Base-by-base conservation (phyloP, 37 sponge, comb jelly and placozoan species). In the Beroe forskalii region DNA sequence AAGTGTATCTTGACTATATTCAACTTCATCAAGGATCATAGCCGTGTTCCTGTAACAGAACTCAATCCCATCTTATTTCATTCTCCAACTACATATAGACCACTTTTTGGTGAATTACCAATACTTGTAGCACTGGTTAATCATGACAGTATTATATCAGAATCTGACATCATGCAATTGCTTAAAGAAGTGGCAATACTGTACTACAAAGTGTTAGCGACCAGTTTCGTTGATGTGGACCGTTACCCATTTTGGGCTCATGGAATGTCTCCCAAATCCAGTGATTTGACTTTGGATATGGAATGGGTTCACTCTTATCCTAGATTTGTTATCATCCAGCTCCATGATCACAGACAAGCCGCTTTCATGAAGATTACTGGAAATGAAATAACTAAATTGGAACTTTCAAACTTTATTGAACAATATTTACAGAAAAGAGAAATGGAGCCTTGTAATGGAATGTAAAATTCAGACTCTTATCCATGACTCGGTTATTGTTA, bases 221-320 rank as follows among this genome's bases (percentile, higher is more conserved):
- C 86, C 44, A 80, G 55, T 80, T 80, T 80, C 22, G 55, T 80
- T 25, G 86, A 80, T 80, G 86, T 80, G 4, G 86, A 80, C 55
- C 8, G 44, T 4, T 80, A 80, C 55, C 48, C 86, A 23, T 14
- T 22, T 0, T 80, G 86, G 86, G 55, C 42, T 44, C 24, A 27
- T 80, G 86, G 86, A 14, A 80, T 80, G 86, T 30, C 55, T 80
- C 86, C 86, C 20, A 44, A 0, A 80, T 41, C 55, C 8, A 48
- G 40, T 0, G 27, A 12, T 2, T 20, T 20, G 25, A 33, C 32
- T 20, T 17, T 37, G 14, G 72, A 69, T 27, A 32, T 32, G 17
- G 40, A 38, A 4, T 80, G 86, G 86, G 48, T 80, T 35, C n/a
- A 38, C 42, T n/a, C 9, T 1, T 80, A 44, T 25, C 86, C 86